These are phyloP conservation scores for Poeciliopsis infans DNA, from an alignment of 2,797 vertebrate species.

Conservation along the genomic window DNA sequence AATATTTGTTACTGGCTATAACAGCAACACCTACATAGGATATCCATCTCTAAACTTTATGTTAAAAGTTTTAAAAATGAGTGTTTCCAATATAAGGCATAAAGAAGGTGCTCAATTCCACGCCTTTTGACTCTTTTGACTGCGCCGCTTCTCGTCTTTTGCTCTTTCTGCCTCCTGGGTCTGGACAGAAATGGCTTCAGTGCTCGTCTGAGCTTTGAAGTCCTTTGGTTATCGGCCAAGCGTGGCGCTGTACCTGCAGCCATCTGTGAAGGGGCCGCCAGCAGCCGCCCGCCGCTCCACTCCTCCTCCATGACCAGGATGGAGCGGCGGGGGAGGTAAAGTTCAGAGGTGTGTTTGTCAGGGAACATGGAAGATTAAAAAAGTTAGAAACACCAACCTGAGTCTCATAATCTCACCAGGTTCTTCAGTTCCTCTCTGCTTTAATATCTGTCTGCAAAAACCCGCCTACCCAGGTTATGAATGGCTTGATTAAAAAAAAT, in stretches of 20 bases:
- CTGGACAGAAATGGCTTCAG: slow-evolving; percentile 72
- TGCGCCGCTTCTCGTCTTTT: slow-evolving; percentile 31
- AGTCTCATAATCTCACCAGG: slow-evolving; percentile 23
- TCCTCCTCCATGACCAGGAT: slow-evolving; percentile 67
- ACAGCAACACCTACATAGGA: background rate
- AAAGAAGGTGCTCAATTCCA: slow-evolving; percentile 62
- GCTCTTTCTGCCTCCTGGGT: slow-evolving; percentile 64
- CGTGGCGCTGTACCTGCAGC: slow-evolving; percentile 78
- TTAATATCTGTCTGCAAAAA: slow-evolving; percentile 57
- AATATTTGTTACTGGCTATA: background rate
- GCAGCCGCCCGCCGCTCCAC: slow-evolving; percentile 64
- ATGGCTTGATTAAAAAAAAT: slow-evolving; percentile 69
- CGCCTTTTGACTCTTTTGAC: slow-evolving; percentile 72
- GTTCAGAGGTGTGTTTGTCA: slow-evolving; percentile 29
- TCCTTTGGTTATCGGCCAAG: slow-evolving; percentile 82
- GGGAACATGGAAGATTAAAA: slow-evolving; percentile 13
- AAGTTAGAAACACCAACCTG: slow-evolving; percentile 7
- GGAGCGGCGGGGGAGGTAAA: slow-evolving; percentile 13
- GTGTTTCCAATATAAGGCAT: slow-evolving; percentile 3
- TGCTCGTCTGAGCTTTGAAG: slow-evolving; percentile 78
- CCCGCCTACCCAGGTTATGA: slow-evolving; percentile 36
- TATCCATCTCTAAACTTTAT: background rate
- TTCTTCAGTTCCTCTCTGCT: slow-evolving; percentile 33
- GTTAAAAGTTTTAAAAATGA: background rate
- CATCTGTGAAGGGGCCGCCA: slow-evolving; percentile 81